Percentiles rank a stretch among this genome's conserved stretches.
These are phyloP conservation scores for Balaenoptera acutorostrata DNA, from an alignment of 2,113 vertebrate species.

Conservation along the genomic window DNA sequence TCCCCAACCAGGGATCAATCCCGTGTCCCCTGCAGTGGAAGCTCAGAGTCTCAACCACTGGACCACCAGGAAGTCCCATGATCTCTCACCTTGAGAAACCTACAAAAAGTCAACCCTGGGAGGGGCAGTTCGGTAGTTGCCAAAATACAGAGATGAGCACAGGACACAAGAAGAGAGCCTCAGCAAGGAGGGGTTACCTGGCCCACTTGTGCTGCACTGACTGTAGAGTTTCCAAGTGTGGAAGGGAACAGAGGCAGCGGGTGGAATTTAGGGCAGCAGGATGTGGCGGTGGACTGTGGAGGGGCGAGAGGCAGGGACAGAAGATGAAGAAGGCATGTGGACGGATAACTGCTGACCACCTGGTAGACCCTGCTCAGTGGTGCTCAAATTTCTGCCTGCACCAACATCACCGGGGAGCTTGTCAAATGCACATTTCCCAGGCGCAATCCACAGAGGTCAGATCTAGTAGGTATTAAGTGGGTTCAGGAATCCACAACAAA, in stretches of 20 bases:
- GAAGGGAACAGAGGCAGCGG: neutral
- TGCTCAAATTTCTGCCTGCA: neutral
- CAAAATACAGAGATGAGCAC: neutral
- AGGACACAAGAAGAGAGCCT: neutral
- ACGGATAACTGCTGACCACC: neutral
- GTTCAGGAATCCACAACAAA: neutral
- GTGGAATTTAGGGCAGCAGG: neutral
- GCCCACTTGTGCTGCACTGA: rapidly evolving
- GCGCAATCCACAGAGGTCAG: neutral
- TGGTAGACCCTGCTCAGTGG: neutral
- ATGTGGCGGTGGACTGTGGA: rapidly evolving
- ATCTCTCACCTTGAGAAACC: neutral
- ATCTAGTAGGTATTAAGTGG: neutral
- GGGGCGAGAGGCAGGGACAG: rapidly evolving
- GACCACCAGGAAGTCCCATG: neutral
- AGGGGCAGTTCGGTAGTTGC: neutral
- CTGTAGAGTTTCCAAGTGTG: neutral
- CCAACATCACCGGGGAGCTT: neutral
- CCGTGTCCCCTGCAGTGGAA: neutral
- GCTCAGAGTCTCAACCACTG: neutral
- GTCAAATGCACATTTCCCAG: neutral
- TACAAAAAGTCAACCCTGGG: neutral
- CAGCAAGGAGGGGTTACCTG: neutral
- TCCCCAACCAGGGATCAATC: neutral
- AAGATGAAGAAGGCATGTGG: neutral